Evolutionary conservation across 2,113 vertebrate genomes (phyloP).

Genomic region (Peromyscus leucopus): DNA sequence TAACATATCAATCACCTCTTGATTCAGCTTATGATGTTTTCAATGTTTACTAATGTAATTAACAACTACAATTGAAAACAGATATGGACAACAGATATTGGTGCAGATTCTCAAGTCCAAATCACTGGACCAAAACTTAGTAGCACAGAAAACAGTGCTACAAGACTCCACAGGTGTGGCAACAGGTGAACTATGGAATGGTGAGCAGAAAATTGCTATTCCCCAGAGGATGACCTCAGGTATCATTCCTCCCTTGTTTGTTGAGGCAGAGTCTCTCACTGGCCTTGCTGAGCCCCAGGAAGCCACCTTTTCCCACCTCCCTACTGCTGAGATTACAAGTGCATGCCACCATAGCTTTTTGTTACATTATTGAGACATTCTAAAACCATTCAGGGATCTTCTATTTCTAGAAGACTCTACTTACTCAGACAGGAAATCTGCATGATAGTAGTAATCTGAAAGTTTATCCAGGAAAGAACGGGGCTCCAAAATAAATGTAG

Average conservation of each 20-base stretch:
- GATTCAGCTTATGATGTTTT: slow-evolving; percentile 15
- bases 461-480: slow-evolving; percentile 98
- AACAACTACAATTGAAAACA: background rate
- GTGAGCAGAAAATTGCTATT: background rate
- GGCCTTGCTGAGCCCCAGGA: background rate
- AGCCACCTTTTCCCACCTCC: background rate
- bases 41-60: background rate
- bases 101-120: slow-evolving; percentile 48
- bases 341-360: background rate
- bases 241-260: background rate
- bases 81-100: slow-evolving; percentile 11
- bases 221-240: background rate
- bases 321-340: background rate
- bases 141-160: background rate
- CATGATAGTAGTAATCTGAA: slow-evolving; percentile 99
- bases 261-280: background rate
- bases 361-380: background rate
- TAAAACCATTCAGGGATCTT: background rate
- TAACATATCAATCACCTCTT: slow-evolving; percentile 47
- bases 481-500: slow-evolving; percentile 98
- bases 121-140: background rate
- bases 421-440: slow-evolving; percentile 98
- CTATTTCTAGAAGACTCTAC: slow-evolving; percentile 80
- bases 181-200: background rate
- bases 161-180: background rate